Evolutionary conservation across 1,140 invertebrate genomes (phyloP).

Genomic region (Eurosta solidaginis): DNA sequence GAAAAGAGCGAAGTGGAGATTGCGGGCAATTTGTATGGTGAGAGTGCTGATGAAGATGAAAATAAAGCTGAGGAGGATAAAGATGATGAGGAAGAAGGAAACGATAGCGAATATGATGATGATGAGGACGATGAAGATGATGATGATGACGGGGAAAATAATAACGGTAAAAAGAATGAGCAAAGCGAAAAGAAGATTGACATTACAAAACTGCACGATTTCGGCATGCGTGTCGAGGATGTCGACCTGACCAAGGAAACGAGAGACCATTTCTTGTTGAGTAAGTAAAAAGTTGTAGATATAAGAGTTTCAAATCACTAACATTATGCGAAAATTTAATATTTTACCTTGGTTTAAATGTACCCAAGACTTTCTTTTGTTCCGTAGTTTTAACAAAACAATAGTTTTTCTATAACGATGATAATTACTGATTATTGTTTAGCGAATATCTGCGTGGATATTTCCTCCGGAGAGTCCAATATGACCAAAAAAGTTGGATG

Average conservation of each 20-base stretch:
- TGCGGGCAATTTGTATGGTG: constrained; percentile 55
- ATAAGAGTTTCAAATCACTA: not conserved
- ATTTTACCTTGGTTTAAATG: too few relatives aligned
- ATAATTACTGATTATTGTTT: too few relatives aligned
- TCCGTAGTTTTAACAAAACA: too few relatives aligned
- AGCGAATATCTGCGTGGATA: too few relatives aligned
- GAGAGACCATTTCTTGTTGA: constrained; percentile 45
- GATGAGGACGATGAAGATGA: constrained; percentile 31
- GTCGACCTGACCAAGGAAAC: constrained; percentile 60
- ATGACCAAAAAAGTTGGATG: too few relatives aligned
- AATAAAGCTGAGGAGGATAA: constrained; percentile 42
- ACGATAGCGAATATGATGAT: constrained; percentile 47
- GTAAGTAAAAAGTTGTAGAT: constrained; percentile 39
- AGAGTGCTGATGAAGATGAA: constrained; percentile 47
- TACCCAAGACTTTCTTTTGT: too few relatives aligned
- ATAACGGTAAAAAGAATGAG: not conserved
- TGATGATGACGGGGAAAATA: not conserved
- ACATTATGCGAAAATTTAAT: too few relatives aligned
- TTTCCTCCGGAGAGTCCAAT: too few relatives aligned
- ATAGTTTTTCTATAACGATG: too few relatives aligned
- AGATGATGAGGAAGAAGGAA: constrained; percentile 45
- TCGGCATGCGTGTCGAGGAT: constrained; percentile 47
- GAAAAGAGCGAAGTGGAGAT: constrained; percentile 49
- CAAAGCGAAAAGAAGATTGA: constrained; percentile 37
- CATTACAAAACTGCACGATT: constrained; percentile 40